Percentiles rank a stretch among this genome's conserved stretches.
These are phyloP conservation scores for Caradrina kadenii DNA, from an alignment of 2,888 invertebrate genomes.

Conservation along the genomic window DNA sequence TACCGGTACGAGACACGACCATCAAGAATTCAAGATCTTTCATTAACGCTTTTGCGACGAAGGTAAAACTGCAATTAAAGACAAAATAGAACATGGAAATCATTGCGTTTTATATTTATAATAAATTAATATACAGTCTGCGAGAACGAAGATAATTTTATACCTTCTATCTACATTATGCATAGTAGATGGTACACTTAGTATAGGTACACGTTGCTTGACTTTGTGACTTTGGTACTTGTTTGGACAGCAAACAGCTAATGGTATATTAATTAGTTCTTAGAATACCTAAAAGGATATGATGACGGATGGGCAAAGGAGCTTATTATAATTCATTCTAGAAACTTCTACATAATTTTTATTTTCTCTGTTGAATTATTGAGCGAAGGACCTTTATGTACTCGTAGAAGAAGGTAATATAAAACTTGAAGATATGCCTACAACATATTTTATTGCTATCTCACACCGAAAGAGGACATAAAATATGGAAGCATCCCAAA, in stretches of 20 bases:
- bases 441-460: conserved; percentile 51
- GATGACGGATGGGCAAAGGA: background rate
- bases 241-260: conserved; percentile 49
- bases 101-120: background rate
- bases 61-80: conserved; percentile 11
- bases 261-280: conserved; percentile 58
- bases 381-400: conserved; percentile 8
- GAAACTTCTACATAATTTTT: background rate
- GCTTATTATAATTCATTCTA: background rate
- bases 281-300: conserved; percentile 19
- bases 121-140: conserved; percentile 8
- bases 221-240: conserved; percentile 17
- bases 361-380: conserved; percentile 18
- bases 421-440: conserved; percentile 35
- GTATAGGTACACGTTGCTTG: conserved; percentile 2
- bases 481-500: conserved; percentile 45
- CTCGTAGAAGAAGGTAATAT: conserved; percentile 23
- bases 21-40: background rate
- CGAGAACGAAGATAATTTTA: conserved; percentile 29
- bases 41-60: conserved; percentile 5
- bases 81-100: background rate
- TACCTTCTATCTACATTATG: conserved; percentile 6
- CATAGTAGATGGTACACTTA: background rate
- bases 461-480: conserved; percentile 43
- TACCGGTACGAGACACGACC: background rate